Conservation (phyloP, 2,797 vertebrate genomes). For the Hylomyscus alleni region DNA sequence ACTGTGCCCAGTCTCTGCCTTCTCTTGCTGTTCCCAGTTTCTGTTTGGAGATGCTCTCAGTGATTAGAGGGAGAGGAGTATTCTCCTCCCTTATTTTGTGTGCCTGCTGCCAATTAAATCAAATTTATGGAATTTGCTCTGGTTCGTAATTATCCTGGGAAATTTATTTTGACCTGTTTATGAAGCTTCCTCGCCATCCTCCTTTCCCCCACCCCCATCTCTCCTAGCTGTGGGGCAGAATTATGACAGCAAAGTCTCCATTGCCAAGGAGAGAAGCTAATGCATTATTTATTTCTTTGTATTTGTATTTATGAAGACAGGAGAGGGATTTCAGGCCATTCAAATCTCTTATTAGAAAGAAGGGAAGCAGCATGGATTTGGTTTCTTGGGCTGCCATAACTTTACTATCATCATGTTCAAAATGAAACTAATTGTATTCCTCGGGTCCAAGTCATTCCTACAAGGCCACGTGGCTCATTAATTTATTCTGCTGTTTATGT, state of each 20-base stretch:
- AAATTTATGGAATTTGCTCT: constrained; percentile 87
- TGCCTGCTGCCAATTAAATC: constrained; percentile 86
- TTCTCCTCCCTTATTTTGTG: constrained; percentile 58
- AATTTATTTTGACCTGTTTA: constrained; percentile 86
- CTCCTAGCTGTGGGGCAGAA: constrained; percentile 84
- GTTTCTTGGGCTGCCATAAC: constrained; percentile 54
- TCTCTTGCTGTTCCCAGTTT: not conserved
- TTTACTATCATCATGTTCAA: constrained; percentile 75
- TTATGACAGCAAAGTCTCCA: constrained; percentile 82
- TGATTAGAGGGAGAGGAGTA: constrained; percentile 63
- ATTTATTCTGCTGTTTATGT: constrained; percentile 54
- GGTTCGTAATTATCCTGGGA: constrained; percentile 86
- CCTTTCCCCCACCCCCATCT: constrained; percentile 66
- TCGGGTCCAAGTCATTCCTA: constrained; percentile 41
- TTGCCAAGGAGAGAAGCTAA: constrained; percentile 62
- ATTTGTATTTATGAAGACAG: constrained; percentile 80
- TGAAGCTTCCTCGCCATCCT: constrained; percentile 77
- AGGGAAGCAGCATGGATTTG: constrained; percentile 60
- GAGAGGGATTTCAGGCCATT: constrained; percentile 72
- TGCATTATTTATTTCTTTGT: constrained; percentile 84
- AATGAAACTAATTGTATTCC: constrained; percentile 67
- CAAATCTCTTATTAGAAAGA: constrained; percentile 73
- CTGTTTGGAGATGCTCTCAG: constrained; percentile 7
- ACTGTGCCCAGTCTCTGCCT: not conserved
- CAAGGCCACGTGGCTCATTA: constrained; percentile 47